These are phyloP conservation scores for Bergia puertoricense DNA, from an alignment of 92 coral and sea anemone species.

Conservation along the genomic window DNA sequence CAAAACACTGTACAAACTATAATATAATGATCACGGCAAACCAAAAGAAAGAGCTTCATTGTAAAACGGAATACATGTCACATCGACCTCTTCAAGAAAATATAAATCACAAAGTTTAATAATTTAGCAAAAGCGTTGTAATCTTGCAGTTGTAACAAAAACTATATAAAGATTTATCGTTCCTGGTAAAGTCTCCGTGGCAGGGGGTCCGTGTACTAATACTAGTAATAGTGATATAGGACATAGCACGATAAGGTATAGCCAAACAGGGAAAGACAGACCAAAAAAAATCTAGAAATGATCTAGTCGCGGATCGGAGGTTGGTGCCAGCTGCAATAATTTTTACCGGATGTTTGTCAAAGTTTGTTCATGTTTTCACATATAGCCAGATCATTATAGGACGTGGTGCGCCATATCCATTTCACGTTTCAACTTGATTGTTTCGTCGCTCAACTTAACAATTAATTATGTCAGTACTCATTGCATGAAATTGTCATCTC, in stretches of 20 bases:
- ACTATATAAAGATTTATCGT: neutral
- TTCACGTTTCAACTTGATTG: neutral
- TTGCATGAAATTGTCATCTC: neutral
- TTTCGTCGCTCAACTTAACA: constrained; percentile 8
- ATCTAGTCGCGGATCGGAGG: neutral
- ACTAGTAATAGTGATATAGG: no score
- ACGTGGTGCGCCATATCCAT: neutral
- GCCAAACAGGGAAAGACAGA: neutral
- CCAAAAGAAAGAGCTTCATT: no score
- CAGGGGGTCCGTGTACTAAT: no score
- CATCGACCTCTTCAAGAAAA: neutral
- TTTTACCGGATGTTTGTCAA: neutral
- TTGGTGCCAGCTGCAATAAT: neutral
- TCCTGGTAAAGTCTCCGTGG: neutral
- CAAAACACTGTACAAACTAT: neutral
- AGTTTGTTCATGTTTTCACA: neutral
- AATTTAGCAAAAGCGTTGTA: neutral
- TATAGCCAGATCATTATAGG: no score
- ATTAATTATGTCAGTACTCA: neutral
- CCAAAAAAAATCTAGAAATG: neutral
- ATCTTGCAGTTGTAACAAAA: neutral
- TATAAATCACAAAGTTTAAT: no score
- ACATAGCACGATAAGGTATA: neutral
- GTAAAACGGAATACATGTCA: neutral
- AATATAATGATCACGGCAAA: no score